Base-by-base conservation (phyloP, 2,888 invertebrate species). In the Aphodius granarius region DNA sequence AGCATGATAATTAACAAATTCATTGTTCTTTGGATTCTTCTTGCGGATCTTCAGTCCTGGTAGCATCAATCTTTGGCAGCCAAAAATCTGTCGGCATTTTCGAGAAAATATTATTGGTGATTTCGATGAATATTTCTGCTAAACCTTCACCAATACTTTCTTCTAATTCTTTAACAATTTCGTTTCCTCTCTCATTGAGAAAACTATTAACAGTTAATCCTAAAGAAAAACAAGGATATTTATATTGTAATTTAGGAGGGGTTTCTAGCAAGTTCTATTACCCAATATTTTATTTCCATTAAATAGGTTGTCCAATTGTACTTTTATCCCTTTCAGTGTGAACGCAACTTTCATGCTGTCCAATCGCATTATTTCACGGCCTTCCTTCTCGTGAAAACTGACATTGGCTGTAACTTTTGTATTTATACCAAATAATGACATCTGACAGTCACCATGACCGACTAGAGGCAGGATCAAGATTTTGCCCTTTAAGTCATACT, bases 271-370 rank as follows among this genome's bases (percentile, higher is more conserved):
- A n/a, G n/a, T n/a, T n/a, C 63, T 72, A 79, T 83, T 83, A 89
- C 89, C 89, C 79, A 92, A 85, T 77, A 91, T 87, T 83, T 90
- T 89, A 81, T 92, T 91, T 70, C 91, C 91, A 82, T 91, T 91
- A 83, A 92, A 91, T 9, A 91, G 86, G 84, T 91, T 91, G 72
- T 88, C 88, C 18, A 91, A 84, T 78, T 89, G 88, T 19, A 91
- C 88, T 16, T 89, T 87, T 86, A 91, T 89, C 3, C 86, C 85
- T 13, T 89, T 87, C 74, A 91, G 88, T 68, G 86, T 86, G 80
- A 91, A 91, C 63, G 88, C 88, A 0, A 91, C 90, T 78, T 88
- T 87, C 89, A 91, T 91, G 63, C 88, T 86, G 70, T 89, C 89
- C 63, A 91, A 88, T 81, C 82, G 86, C 85, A 86, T 82, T 2